Evolutionary conservation across 2,113 vertebrate species (phyloP), one percentile per base, ranked within the genome.

Genomic region (Heterocephalus glaber): DNA sequence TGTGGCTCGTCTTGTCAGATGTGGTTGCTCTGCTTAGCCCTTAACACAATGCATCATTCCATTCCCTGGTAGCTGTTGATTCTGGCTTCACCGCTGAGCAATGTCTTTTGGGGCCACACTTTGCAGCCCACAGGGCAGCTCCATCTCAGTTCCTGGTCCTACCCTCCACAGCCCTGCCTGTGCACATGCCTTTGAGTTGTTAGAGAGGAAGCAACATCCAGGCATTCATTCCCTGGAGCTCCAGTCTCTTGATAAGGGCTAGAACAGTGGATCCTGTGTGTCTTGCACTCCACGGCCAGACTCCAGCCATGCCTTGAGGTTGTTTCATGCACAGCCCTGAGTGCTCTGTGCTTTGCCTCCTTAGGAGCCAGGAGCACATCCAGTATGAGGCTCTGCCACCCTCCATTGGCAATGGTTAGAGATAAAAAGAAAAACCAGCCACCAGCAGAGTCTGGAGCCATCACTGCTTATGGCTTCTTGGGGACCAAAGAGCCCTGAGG

Each of bases 201-300:
- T 90, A 87, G 60, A 35, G 68, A 96, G 54, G 92, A 97, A 95
- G 92, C 72, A 96, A 86, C 83, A 61, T 72, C 84, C 95, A 93
- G 96, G 90, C 90, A 96, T 96, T 96, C 96, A 93, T 85, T 96
- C 95, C 97, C 95, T 92, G 97, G 92, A 95, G 95, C 96, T 96
- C 93, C 81, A 11, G 89, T 85, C 95, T 94, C 95, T 82, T 35
- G 94, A 97, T 93, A 95, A 77, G 76, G 58, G 58, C 81, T 87
- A 61, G 92, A 97, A 98, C 97, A 97, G 96, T 95, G 92, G 92
- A 41, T 76, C 87, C 87, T 98, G 94, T 97, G 97, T 97, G 94
- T 81, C 96, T 90, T 94, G 76, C 95, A 98, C 97, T 97, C 96
- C 97, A 95, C 96, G 97, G 97, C 97, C 87, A 56, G 95, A 77